These are phyloP conservation scores for Cyprinus carpio DNA, from an alignment of 2,113 vertebrate genomes.

Conservation along the genomic window DNA sequence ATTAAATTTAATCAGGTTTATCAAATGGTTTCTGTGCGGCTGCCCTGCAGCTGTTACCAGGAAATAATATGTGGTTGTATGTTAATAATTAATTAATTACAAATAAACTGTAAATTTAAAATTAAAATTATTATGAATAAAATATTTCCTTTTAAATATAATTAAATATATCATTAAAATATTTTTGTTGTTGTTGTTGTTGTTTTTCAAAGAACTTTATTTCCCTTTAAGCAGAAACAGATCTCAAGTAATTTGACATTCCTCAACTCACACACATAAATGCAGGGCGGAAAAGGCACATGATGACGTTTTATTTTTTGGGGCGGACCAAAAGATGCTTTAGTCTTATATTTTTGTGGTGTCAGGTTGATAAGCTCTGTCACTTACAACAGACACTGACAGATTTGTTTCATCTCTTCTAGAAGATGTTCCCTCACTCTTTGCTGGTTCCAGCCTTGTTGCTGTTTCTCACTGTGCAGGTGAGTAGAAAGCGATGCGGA, in stretches of 20 bases:
- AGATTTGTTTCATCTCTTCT: not conserved
- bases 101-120: not conserved
- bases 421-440: not conserved
- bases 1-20: not conserved
- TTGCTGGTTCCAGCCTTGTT: not conserved
- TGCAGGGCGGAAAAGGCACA: not conserved
- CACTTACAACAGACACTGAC: not conserved
- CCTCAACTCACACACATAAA: not conserved
- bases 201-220: too few relatives aligned
- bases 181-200: too few relatives aligned
- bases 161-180: too few relatives aligned
- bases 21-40: too few relatives aligned
- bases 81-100: not conserved
- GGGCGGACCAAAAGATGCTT: not conserved
- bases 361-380: not conserved
- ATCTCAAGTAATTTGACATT: not conserved
- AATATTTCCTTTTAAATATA: too few relatives aligned
- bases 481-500: not conserved
- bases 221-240: not conserved
- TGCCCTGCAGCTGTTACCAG: not conserved
- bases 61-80: not conserved
- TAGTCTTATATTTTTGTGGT: not conserved
- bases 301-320: not conserved
- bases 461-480: constrained; percentile 17
- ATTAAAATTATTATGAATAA: too few relatives aligned